phyloP scores from a whole-genome alignment of 2,797 vertebrate genomes.

The Poecile montanus region DNA sequence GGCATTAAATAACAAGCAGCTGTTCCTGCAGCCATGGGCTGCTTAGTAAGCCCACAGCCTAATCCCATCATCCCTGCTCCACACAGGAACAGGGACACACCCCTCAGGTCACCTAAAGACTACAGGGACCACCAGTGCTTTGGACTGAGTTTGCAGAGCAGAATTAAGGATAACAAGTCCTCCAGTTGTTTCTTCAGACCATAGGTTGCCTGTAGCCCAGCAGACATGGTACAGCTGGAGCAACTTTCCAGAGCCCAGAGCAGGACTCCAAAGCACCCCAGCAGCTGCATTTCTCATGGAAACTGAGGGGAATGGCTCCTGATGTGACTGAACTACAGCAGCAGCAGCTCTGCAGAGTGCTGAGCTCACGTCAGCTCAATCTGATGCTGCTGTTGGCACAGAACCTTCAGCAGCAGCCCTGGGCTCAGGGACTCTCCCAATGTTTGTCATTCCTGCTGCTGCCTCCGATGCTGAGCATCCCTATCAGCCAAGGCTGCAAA shows the following conservation, averaged over 20 bases:
- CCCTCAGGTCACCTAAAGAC: neutral
- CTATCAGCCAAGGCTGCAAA: neutral
- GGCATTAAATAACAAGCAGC: neutral
- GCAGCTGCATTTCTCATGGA: neutral
- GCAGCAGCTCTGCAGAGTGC: neutral
- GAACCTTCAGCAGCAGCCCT: neutral
- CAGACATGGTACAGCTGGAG: neutral
- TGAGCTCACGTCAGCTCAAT: neutral
- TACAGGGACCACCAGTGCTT: neutral
- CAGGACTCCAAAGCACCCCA: neutral
- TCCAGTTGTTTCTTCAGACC: neutral
- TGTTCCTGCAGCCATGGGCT: neutral
- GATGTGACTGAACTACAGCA: neutral
- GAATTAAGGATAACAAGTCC: neutral
- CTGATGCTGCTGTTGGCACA: accelerated
- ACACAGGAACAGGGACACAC: accelerated
- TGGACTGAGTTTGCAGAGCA: neutral
- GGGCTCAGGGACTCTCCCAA: neutral
- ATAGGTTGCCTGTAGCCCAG: neutral
- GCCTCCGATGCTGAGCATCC: neutral
- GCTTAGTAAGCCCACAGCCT: neutral
- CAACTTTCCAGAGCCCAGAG: neutral
- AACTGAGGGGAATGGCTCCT: neutral
- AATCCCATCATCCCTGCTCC: neutral
- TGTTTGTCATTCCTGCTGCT: neutral